These are phyloP conservation scores for Datnioides undecimradiatus DNA, from an alignment of 2,113 vertebrate genomes.

Conservation along the genomic window DNA sequence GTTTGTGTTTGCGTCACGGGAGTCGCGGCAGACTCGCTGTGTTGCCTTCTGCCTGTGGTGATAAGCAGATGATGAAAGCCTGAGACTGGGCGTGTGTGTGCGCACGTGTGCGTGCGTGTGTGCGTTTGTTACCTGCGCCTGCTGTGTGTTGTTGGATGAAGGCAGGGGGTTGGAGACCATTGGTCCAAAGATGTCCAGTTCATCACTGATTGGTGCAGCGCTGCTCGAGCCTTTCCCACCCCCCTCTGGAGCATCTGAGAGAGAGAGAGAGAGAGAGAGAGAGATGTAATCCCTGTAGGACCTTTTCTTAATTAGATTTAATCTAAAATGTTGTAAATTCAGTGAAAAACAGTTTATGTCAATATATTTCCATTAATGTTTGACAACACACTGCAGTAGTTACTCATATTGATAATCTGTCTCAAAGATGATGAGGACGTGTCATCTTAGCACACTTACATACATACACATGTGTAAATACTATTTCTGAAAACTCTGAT, in stretches of 20 bases:
- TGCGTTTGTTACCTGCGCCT: constrained; percentile 64
- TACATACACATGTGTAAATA: too few species aligned
- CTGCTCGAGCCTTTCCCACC: constrained; percentile 78
- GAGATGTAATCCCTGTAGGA: not conserved
- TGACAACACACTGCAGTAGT: not conserved
- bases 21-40: constrained; percentile 39
- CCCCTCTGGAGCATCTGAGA: constrained; percentile 87
- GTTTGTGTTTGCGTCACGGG: constrained; percentile 26
- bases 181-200: constrained; percentile 97
- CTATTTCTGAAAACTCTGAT: too few species aligned
- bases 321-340: not conserved
- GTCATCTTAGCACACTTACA: too few species aligned
- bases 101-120: constrained; percentile 38
- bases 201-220: constrained; percentile 85
- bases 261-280: constrained; percentile 37
- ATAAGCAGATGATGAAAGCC: constrained; percentile 68
- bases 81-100: constrained; percentile 7
- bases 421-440: too few species aligned
- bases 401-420: not conserved
- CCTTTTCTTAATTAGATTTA: not conserved
- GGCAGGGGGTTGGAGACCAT: constrained; percentile 98
- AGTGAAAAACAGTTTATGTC: not conserved
- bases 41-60: constrained; percentile 56
- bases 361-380: not conserved
- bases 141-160: constrained; percentile 80